Conservation (phyloP, 2,113 vertebrate genomes). For the Ptilorrhoa leucosticta region DNA sequence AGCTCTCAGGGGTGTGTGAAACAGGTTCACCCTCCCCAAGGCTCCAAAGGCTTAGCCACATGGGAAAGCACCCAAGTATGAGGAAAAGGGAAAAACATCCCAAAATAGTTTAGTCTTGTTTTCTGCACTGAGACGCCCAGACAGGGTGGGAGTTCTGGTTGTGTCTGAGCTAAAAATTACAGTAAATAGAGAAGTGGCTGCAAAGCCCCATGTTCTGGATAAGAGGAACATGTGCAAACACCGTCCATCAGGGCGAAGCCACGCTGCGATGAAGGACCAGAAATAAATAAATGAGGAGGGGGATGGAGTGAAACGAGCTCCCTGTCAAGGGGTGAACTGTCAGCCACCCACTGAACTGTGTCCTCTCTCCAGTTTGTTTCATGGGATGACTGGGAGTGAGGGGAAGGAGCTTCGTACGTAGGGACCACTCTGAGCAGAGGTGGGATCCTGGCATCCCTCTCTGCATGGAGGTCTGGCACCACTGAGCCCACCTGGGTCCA, state of each 20-base stretch:
- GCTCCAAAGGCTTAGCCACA: constrained; percentile 41
- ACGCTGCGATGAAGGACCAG: rapidly evolving
- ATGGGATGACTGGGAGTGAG: background rate
- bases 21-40: constrained; percentile 55
- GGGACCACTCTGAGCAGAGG: background rate
- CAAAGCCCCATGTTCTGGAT: constrained; percentile 40
- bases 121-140: constrained; percentile 62
- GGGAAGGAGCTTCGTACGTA: rapidly evolving
- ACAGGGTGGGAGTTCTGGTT: constrained; percentile 72
- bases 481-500: background rate
- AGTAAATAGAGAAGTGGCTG: constrained; percentile 58
- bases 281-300: background rate
- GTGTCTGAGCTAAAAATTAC: constrained; percentile 71
- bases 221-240: background rate
- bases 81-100: constrained; percentile 69
- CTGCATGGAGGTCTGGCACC: rapidly evolving
- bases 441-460: background rate
- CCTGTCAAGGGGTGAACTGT: background rate
- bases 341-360: background rate
- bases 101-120: constrained; percentile 74
- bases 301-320: background rate
- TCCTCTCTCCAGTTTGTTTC: background rate
- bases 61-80: constrained; percentile 73
- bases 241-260: background rate
- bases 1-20: background rate